These are phyloP conservation scores for Chrysotoxum bicinctum DNA, from an alignment of 2,888 invertebrate species.

Conservation along the genomic window DNA sequence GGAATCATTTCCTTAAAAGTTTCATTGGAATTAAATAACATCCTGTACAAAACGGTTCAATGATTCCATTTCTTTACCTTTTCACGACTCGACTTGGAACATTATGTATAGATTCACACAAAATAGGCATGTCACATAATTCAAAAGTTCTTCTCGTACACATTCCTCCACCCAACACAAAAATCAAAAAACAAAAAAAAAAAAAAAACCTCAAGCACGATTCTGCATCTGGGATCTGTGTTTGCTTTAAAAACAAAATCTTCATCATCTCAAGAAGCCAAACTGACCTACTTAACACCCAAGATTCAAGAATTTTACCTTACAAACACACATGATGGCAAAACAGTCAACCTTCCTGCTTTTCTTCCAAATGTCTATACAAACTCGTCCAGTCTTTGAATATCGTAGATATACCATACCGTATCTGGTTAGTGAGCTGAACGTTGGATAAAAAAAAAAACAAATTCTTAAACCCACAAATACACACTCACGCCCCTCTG, in stretches of 20 bases:
- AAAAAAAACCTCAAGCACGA: conserved; percentile 24
- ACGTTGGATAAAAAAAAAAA: background rate
- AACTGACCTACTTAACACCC: conserved; percentile 63
- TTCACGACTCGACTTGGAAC: conserved; percentile 4
- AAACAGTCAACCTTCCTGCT: conserved; percentile 49
- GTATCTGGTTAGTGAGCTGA: background rate
- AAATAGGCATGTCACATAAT: conserved; percentile 20
- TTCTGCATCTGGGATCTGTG: conserved; percentile 16
- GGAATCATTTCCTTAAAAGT: background rate
- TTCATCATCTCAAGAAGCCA: conserved; percentile 31
- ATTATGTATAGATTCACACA: background rate
- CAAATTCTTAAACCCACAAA: conserved; percentile 9
- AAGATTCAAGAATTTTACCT: conserved; percentile 34
- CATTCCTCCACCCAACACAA: conserved; percentile 18
- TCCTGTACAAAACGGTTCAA: conserved; percentile 8
- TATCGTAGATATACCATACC: conserved; percentile 6
- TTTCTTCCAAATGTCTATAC: conserved; percentile 43
- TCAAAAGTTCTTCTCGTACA: conserved; percentile 8
- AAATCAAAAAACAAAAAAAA: background rate
- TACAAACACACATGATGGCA: conserved; percentile 50
- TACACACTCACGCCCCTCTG: conserved; percentile 13
- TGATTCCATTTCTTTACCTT: background rate
- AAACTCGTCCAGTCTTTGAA: conserved; percentile 49
- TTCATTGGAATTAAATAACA: conserved; percentile 15
- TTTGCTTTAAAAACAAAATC: conserved; percentile 29